Evolutionary conservation across 2,888 invertebrate genomes (phyloP), one percentile per base, ranked within the genome.

Genomic region (Cheilosia soror): DNA sequence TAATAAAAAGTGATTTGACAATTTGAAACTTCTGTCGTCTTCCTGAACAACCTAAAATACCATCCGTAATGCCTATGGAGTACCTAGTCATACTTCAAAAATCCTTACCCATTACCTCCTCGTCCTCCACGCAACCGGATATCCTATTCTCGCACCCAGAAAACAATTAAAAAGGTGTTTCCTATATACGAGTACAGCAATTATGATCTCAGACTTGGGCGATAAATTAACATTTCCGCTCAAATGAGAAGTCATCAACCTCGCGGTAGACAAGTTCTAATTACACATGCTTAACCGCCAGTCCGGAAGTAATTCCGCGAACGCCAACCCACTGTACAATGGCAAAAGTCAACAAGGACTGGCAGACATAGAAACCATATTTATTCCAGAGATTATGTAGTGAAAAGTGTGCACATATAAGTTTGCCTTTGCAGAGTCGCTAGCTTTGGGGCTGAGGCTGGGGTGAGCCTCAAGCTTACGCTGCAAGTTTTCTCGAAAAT

Each of bases 161-260:
- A 79, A 75, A 57, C 63, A 79, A 83, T 79, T 79, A 75, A 63
- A 82, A 79, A 79, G 71, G 78, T 82, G 78, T 82, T 82, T 42
- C 5, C 55, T 33, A 55, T 33, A 55, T 44, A 55, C 55, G 31
- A 55, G 47, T 47, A 25, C 60, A 57, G 83, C 68, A 83, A 79
- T 79, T 83, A 83, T 53, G 79, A 83, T 83, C 83, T 73, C 79
- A 83, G 66, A 73, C 73, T 66, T 51, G 51, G 73, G 51, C 37
- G 44, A 47, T 47, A 79, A 65, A 79, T 83, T 73, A 68, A 79
- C 69, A 79, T 79, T 83, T 79, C 79, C 83, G 73, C 58, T 73
- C 25, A 27, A 75, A 51, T 15, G 49, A 63, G 20, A 69, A 79
- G 83, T 83, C 83, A 69, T 84, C 58, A 75, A 80, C 80, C 75